phyloP scores from a whole-genome alignment of 2,888 invertebrate genomes.

The Pherbina coryleti region DNA sequence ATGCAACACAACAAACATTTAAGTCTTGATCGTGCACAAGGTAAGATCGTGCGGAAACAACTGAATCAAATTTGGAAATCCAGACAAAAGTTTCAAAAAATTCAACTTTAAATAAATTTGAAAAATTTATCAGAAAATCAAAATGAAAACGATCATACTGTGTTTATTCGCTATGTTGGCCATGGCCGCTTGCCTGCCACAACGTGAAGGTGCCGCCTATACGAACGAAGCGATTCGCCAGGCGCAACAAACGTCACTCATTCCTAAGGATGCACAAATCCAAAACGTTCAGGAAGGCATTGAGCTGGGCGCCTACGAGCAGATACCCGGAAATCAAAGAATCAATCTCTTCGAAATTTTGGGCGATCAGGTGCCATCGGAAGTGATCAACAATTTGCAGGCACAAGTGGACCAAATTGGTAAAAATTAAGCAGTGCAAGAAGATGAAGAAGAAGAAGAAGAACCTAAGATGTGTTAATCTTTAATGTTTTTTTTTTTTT shows the following conservation, averaged over 20 bases:
- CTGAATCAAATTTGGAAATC: constrained; percentile 20
- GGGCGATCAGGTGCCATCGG: constrained; percentile 87
- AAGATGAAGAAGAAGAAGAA: constrained; percentile 27
- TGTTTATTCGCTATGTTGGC: constrained; percentile 53
- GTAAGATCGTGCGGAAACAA: constrained; percentile 53
- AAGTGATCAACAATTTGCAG: constrained; percentile 90
- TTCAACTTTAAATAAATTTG: constrained; percentile 24
- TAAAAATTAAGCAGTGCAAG: constrained; percentile 70
- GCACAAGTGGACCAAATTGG: constrained; percentile 88
- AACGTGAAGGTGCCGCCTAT: constrained; percentile 85
- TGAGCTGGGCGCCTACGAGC: constrained; percentile 87
- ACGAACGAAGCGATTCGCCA: constrained; percentile 89
- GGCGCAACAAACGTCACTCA: constrained; percentile 86
- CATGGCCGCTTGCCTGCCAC: constrained; percentile 59
- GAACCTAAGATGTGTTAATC: constrained; percentile 22
- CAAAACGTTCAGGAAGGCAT: constrained; percentile 90
- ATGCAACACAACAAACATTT: constrained; percentile 58
- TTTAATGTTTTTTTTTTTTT: constrained; percentile 29
- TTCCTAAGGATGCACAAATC: constrained; percentile 88
- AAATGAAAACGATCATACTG: constrained; percentile 49
- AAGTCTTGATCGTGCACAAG: constrained; percentile 56
- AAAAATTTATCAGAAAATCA: constrained; percentile 31
- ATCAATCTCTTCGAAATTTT: constrained; percentile 87
- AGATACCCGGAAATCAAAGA: constrained; percentile 86
- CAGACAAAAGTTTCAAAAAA: constrained; percentile 19